Base-by-base conservation (phyloP, 1,140 invertebrate genomes). In the Leptopilina boulardi region DNA sequence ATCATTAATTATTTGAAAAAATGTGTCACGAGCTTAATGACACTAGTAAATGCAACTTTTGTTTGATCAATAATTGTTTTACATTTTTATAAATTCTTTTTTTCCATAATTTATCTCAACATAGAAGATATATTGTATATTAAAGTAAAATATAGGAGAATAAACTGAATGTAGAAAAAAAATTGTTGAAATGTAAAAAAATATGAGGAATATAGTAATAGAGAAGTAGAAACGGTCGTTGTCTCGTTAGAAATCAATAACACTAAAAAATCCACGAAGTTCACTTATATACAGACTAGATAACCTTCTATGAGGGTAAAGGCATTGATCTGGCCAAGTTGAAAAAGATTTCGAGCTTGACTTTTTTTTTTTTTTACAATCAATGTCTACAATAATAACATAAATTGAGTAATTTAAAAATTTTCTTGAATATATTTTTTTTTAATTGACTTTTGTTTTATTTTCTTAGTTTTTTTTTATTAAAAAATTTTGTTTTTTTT, bases 261-360 rank as follows among this genome's bases (percentile, higher is more conserved):
- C 71, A 74, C 77, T 86, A 74, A 83, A 83, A 87, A 82, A 86
- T 84, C 81, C 73, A 75, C 75, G 21, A 83, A 82, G 78, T 86
- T 84, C 70, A 83, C 77, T 80, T 78, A 38, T 34, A 34, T 38
- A 41, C 74, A 54, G 51, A 56, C 54, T 23, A 56, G 70, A 42
- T 75, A 41, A 26, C 38, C 59, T 75, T 75, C 59, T 70, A 18
- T 42, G 54, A 75, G 59, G 74, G 54, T 70, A 75, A 70, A 75
- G 56, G 23, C 54, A 70, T 42, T 26, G 59, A 66, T 66, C 59
- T 66, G 21, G 26, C 26, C 1, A 70, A 30, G 30, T 42, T 21
- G 34, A 72, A 72, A 72, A 47, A 72, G 71, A 47, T 47, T 19
- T 42, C 1, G 3, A 19, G 42, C 42, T 70, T 66, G 70, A 38